A percentile compares a stretch with the other conserved stretches of the same genome.
Evolutionary conservation across 2,888 invertebrate species (phyloP).

Genomic region (Agrotis segetum): DNA sequence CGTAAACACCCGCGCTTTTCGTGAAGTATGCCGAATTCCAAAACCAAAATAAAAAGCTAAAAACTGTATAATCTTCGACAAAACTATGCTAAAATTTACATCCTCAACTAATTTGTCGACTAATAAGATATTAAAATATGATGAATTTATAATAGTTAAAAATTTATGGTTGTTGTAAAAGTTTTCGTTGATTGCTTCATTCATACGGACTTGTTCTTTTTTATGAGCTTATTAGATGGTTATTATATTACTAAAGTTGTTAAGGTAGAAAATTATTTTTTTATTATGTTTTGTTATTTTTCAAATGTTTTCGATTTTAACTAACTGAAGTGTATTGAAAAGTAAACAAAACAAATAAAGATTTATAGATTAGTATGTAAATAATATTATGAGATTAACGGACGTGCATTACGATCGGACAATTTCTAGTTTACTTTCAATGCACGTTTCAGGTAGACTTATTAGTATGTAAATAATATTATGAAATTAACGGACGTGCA

Average conservation of each 20-base stretch:
- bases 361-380: no score
- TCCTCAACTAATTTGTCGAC: slow-evolving; percentile 49
- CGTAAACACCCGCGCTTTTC: slow-evolving; percentile 32
- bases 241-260: background rate
- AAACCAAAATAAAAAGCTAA: slow-evolving; percentile 46
- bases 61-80: slow-evolving; percentile 18
- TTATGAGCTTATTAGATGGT: background rate
- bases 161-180: slow-evolving; percentile 21
- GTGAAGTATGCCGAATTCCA: slow-evolving; percentile 40
- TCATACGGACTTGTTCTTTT: slow-evolving; percentile 22
- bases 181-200: slow-evolving; percentile 41
- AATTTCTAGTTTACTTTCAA: slow-evolving; percentile 19
- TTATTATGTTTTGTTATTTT: no score
- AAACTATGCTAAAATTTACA: slow-evolving; percentile 65
- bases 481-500: background rate
- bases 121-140: slow-evolving; percentile 42
- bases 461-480: no score
- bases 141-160: slow-evolving; percentile 21
- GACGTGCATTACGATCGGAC: background rate
- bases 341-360: no score
- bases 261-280: background rate
- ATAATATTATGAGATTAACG: slow-evolving; percentile 5
- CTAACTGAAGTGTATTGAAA: no score
- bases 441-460: no score
- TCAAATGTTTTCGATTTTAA: no score